Conservation (phyloP, 2,113 vertebrate species). For the Sphyrna mokarran region DNA sequence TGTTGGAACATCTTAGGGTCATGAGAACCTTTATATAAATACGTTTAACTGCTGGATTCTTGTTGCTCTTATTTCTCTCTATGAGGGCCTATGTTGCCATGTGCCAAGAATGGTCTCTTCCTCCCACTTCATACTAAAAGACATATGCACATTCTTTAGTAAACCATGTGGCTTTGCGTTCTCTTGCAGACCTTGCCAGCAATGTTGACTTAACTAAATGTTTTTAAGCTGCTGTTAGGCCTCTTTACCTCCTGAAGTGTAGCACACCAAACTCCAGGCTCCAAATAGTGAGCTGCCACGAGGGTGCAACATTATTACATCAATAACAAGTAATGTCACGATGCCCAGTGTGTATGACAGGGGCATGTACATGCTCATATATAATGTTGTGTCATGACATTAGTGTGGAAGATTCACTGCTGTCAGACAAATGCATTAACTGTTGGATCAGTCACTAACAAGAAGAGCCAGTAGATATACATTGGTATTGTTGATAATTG, state of each 20-base stretch:
- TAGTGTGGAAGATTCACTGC: too few species aligned
- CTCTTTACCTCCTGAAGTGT: neutral
- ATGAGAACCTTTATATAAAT: neutral
- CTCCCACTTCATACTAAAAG: neutral
- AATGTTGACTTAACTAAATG: neutral
- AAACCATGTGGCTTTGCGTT: neutral
- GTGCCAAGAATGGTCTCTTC: neutral
- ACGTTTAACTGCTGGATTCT: too few species aligned
- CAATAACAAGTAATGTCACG: neutral
- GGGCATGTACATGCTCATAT: too few species aligned
- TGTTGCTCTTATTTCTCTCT: neutral
- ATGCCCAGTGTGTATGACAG: neutral
- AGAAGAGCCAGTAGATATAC: too few species aligned
- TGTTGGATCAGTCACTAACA: too few species aligned
- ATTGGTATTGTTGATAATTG: too few species aligned
- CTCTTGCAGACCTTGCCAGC: neutral
- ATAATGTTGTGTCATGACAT: too few species aligned
- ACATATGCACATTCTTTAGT: neutral
- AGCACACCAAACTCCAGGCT: too few species aligned
- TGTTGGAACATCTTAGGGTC: neutral
- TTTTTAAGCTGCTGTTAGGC: neutral
- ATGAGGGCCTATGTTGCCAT: neutral
- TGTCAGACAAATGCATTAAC: too few species aligned
- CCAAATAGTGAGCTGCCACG: neutral
- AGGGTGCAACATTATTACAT: neutral